Percentiles rank a stretch among this genome's conserved stretches.
These are phyloP conservation scores for Ichneumoninae sp. DNA, from an alignment of 2,888 invertebrate genomes.

Conservation along the genomic window DNA sequence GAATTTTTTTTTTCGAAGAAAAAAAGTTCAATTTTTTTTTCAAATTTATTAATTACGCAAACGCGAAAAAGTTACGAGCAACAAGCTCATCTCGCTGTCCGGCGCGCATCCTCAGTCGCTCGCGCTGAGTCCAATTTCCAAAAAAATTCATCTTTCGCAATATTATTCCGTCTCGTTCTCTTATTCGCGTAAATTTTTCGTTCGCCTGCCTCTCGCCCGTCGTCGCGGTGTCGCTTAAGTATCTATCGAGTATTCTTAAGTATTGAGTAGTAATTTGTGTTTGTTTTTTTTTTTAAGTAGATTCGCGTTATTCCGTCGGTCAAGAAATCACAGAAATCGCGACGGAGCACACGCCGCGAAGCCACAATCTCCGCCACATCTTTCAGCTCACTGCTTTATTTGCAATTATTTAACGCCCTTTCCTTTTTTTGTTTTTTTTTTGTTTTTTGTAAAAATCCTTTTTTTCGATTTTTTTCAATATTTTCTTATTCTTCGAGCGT, in stretches of 20 bases:
- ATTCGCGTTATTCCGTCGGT: slow-evolving; percentile 49
- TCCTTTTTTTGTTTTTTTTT: slow-evolving; percentile 28
- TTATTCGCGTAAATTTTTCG: slow-evolving; percentile 18
- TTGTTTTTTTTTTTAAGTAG: slow-evolving; percentile 54
- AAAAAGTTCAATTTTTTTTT: not conserved
- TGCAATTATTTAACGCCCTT: slow-evolving; percentile 5
- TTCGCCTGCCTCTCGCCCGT: slow-evolving; percentile 12
- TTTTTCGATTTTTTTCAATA: slow-evolving; percentile 8
- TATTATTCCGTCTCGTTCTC: slow-evolving; percentile 29
- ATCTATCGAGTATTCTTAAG: slow-evolving; percentile 68
- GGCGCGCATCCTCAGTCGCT: slow-evolving; percentile 16
- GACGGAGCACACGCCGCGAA: slow-evolving; percentile 41
- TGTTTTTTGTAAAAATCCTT: slow-evolving; percentile 40
- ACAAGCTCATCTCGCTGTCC: slow-evolving; percentile 27
- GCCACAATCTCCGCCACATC: slow-evolving; percentile 14
- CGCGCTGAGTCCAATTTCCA: slow-evolving; percentile 70
- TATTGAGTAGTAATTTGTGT: slow-evolving; percentile 62
- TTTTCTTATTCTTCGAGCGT: slow-evolving; percentile 16
- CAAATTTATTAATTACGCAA: not conserved
- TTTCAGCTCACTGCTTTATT: not conserved
- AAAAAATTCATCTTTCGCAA: slow-evolving; percentile 59
- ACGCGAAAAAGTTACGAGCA: slow-evolving; percentile 19
- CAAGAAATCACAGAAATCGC: slow-evolving; percentile 60
- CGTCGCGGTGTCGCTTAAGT: slow-evolving; percentile 65
- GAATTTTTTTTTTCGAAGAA: slow-evolving; percentile 8